Conservation (phyloP, 2,113 vertebrate species). For the Vimba vimba region DNA sequence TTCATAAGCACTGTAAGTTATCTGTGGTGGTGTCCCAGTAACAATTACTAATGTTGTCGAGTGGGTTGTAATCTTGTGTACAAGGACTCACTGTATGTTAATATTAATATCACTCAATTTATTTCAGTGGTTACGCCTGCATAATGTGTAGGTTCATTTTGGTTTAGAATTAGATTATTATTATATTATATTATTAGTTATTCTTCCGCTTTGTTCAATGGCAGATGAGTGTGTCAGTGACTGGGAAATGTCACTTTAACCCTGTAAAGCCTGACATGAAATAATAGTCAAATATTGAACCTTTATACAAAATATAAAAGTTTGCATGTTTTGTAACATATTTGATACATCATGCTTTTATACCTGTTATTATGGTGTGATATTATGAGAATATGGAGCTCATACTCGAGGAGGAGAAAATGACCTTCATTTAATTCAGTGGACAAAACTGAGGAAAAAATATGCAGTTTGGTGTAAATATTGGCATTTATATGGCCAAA, state of each 20-base stretch:
- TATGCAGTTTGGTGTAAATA: background rate
- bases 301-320: background rate
- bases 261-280: background rate
- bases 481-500: background rate
- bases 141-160: background rate
- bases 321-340: background rate
- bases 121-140: background rate
- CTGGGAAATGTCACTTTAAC: too few relatives aligned
- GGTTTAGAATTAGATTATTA: background rate
- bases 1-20: background rate
- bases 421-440: background rate
- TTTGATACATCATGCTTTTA: background rate
- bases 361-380: background rate
- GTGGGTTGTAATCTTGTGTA: background rate
- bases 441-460: background rate
- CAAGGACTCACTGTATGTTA: background rate
- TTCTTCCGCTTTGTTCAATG: background rate
- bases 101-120: background rate
- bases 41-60: background rate
- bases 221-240: background rate
- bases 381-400: background rate
- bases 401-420: background rate
- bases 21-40: background rate
- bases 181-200: background rate
- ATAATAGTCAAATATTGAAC: background rate